Conservation (phyloP, 2,888 invertebrate genomes). For the Reticulitermes lucifugus region DNA sequence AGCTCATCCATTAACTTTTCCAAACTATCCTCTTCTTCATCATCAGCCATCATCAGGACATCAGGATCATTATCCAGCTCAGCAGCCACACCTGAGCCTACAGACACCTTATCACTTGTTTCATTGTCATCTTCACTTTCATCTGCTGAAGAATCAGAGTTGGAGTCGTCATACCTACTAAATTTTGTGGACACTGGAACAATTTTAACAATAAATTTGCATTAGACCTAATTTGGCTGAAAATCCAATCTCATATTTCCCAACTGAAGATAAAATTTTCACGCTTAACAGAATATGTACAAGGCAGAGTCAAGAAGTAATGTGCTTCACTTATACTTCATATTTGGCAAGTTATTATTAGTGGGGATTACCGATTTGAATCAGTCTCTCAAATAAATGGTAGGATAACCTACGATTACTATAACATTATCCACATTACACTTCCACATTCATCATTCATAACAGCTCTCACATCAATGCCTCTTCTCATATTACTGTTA, state of each 20-base stretch:
- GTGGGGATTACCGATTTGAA: too few relatives aligned
- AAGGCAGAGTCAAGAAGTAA: too few relatives aligned
- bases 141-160: slow-evolving; percentile 63
- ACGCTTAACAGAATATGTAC: too few relatives aligned
- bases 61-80: slow-evolving; percentile 53
- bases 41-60: slow-evolving; percentile 51
- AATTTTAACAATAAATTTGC: slow-evolving; percentile 30
- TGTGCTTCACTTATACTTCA: too few relatives aligned
- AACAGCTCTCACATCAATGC: too few relatives aligned
- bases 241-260: neutral
- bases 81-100: slow-evolving; percentile 57
- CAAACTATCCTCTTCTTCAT: slow-evolving; percentile 65
- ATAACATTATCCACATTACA: too few relatives aligned
- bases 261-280: too few relatives aligned
- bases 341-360: too few relatives aligned
- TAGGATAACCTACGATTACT: too few relatives aligned
- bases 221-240: neutral
- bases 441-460: too few relatives aligned
- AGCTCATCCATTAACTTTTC: slow-evolving; percentile 68
- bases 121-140: slow-evolving; percentile 54
- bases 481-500: too few relatives aligned
- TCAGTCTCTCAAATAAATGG: too few relatives aligned
- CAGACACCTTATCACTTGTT: slow-evolving; percentile 12
- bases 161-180: slow-evolving; percentile 64
- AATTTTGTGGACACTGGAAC: slow-evolving; percentile 63